Conservation (phyloP, 2,888 invertebrate species). For the Netelia fuscicornis region DNA sequence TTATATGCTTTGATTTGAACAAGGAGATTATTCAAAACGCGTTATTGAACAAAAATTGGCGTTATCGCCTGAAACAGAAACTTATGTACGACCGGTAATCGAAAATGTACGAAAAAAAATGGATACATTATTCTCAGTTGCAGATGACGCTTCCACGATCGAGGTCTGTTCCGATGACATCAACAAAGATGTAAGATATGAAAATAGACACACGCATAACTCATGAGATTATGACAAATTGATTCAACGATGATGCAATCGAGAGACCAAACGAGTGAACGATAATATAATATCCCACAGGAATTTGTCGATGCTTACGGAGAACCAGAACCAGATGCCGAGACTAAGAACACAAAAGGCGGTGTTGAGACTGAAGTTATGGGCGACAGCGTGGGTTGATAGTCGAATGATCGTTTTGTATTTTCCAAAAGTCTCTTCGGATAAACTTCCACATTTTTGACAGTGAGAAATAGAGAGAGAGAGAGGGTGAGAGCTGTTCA, state of each 20-base stretch:
- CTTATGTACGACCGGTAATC: neutral
- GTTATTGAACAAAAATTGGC: too few relatives aligned
- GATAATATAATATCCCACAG: conserved; percentile 70
- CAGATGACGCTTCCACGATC: conserved; percentile 47
- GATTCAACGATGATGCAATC: neutral
- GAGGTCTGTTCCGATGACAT: conserved; percentile 65
- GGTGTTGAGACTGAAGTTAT: conserved; percentile 80
- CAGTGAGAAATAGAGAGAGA: conserved; percentile 10
- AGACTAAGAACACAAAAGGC: conserved; percentile 71
- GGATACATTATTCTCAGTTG: conserved; percentile 26
- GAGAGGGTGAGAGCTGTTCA: neutral
- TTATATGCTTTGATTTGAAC: neutral
- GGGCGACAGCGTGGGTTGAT: conserved; percentile 83
- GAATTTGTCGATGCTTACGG: conserved; percentile 83
- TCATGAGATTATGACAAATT: conserved; percentile 7
- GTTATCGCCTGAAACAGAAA: too few relatives aligned
- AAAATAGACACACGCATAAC: neutral
- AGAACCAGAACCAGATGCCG: conserved; percentile 77
- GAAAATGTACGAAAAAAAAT: neutral
- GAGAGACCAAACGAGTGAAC: neutral
- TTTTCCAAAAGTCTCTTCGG: conserved; percentile 53
- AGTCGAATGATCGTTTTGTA: conserved; percentile 52
- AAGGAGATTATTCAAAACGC: neutral
- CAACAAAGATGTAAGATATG: conserved; percentile 69
- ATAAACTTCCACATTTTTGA: conserved; percentile 1